Base-by-base conservation (phyloP, 2,113 vertebrate genomes). In the Oncorhynchus tshawytscha region DNA sequence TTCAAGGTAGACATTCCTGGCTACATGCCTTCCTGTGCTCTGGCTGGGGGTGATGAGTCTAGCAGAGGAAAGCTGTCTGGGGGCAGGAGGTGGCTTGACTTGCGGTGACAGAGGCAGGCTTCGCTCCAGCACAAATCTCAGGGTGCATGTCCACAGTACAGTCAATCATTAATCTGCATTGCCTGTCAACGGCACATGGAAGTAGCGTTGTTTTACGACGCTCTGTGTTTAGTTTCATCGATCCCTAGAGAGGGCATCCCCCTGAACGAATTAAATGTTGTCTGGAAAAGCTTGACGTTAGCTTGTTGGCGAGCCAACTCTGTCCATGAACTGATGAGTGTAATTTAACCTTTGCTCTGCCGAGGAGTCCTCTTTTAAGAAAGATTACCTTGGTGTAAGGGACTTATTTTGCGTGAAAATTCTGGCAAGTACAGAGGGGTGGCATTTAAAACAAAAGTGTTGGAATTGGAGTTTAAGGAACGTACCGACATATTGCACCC, bases 401-500 rank as follows among this genome's bases (percentile, higher is more conserved):
- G 8, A 39, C 39, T 39, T 39, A 39, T 39, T 39, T 39, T 39
- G 39, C 8, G 7, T 62, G 70, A 39, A 34, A 62, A 39, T 45
- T 27, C 13, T 31, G 16, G 16, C 9, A 29, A 45, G 24, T 20
- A 24, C 16, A 39, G 16, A 20, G 20, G 70, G 45, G 27, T 2
- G 20, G 39, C 7, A 54, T 48, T 22, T 49, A 2, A 20, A 45
- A 18, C 31, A n/a, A 39, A 20, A 18, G 29, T 45, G 15, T 22
- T 3, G 11, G 31, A 16, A 22, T 31, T 45, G 25, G 45, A 49
- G 5, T 25, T 6, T 7, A 54, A 29, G 27, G 22, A 18, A 76
- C 92, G 85, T 87, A 95, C 94, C 94, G 60, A 95, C 92, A 57
- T 92, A 92, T 75, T 93, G 94, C 93, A 95, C 94, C 81, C 91